Percentiles rank a stretch among this genome's conserved stretches.
Evolutionary conservation across 35 echinoderm and acorn worm genomes (phyloP).

Genomic region (Acanthaster planci): DNA sequence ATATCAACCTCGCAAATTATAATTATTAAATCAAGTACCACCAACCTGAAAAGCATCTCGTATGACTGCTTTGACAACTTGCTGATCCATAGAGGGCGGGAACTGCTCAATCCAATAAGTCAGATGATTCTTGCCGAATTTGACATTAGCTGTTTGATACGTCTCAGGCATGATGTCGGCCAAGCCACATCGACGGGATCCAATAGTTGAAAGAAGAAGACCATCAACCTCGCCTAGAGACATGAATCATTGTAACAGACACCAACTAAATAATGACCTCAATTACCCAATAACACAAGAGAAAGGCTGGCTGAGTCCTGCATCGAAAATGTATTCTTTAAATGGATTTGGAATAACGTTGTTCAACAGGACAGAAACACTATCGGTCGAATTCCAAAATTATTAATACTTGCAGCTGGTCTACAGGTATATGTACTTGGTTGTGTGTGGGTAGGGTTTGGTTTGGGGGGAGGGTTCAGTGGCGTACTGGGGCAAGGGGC

Average conservation of each 20-base stretch:
- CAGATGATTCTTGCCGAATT: not conserved
- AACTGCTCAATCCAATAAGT: slow-evolving; percentile 28
- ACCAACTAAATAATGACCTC: not conserved
- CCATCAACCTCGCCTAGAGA: slow-evolving; percentile 33
- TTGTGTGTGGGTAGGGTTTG: too few relatives aligned
- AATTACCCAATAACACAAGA: not conserved
- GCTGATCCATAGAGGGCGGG: not conserved
- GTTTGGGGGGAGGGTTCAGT: too few relatives aligned
- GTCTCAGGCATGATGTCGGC: slow-evolving; percentile 16
- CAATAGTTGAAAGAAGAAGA: not conserved
- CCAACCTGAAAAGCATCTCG: slow-evolving; percentile 48
- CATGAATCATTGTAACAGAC: not conserved
- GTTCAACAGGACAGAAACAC: too few relatives aligned
- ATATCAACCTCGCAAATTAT: too few relatives aligned
- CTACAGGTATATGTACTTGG: too few relatives aligned
- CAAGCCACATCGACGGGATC: slow-evolving; percentile 37
- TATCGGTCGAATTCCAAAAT: too few relatives aligned
- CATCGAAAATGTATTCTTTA: too few relatives aligned
- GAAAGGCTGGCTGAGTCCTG: not conserved
- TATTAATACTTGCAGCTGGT: too few relatives aligned
- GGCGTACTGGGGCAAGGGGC: too few relatives aligned
- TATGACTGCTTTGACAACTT: slow-evolving; percentile 6
- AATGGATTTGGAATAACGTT: too few relatives aligned
- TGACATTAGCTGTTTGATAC: not conserved
- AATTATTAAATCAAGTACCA: not conserved